These are phyloP conservation scores for Cosmopolites sordidus DNA, from an alignment of 2,888 invertebrate genomes.

Conservation along the genomic window DNA sequence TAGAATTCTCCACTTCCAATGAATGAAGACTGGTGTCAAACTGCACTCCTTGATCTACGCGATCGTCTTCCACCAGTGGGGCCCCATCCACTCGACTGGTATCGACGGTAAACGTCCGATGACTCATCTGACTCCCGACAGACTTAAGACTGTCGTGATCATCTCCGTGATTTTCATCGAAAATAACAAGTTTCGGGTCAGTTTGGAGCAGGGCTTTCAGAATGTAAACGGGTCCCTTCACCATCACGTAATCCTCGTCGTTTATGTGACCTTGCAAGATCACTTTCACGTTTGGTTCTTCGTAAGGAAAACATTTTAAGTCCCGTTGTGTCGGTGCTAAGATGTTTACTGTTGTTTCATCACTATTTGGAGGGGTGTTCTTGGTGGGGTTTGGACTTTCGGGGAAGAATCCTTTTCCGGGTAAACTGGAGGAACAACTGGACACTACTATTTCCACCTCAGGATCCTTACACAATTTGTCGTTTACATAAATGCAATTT, in stretches of 20 bases:
- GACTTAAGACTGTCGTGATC: neutral
- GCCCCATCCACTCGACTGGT: neutral
- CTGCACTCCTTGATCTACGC: constrained; percentile 12
- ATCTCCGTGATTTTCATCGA: constrained; percentile 1
- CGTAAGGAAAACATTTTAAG: too few species aligned
- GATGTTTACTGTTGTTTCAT: neutral
- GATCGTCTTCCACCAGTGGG: neutral
- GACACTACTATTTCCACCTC: neutral
- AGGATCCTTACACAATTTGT: neutral
- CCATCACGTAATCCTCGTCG: constrained; percentile 31
- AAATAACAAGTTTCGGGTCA: constrained; percentile 20
- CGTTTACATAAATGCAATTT: neutral
- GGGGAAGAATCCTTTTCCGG: neutral
- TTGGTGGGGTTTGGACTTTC: neutral
- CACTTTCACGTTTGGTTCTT: constrained; percentile 25
- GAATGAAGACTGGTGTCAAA: constrained; percentile 12
- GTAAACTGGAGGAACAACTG: neutral
- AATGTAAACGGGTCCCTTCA: constrained; percentile 34
- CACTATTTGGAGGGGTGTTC: neutral
- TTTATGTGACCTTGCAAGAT: constrained; percentile 38
- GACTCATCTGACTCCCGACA: constrained; percentile 10
- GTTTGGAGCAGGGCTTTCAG: constrained; percentile 29
- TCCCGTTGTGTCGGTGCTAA: too few species aligned
- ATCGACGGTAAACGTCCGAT: constrained; percentile 18
- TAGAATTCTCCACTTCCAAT: constrained; percentile 6